Evolutionary conservation across 2,888 invertebrate genomes (phyloP).

Genomic region (Nomada ruficornis): DNA sequence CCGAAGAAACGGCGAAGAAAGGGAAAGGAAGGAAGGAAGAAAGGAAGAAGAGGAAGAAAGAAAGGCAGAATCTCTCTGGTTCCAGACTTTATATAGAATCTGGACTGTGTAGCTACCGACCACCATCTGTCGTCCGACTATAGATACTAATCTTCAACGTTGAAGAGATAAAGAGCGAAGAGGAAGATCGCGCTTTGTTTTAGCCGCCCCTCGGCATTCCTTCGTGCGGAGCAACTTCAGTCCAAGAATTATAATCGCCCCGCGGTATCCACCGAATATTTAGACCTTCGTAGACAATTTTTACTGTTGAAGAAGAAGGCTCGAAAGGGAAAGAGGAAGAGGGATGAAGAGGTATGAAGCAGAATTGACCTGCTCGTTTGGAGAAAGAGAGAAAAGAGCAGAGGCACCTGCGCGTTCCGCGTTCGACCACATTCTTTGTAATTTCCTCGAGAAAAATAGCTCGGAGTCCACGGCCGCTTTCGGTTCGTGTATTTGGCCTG

Average conservation of each 20-base stretch:
- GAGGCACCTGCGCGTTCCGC: slow-evolving; percentile 59
- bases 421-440: slow-evolving; percentile 58
- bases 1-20: slow-evolving; percentile 12
- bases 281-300: slow-evolving; percentile 72
- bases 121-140: slow-evolving; percentile 78
- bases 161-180: slow-evolving; percentile 72
- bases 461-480: slow-evolving; percentile 45
- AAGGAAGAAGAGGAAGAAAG: slow-evolving; percentile 1
- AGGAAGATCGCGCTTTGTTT: slow-evolving; percentile 75
- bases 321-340: neutral
- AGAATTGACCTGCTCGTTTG: slow-evolving; percentile 8
- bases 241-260: slow-evolving; percentile 77
- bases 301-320: slow-evolving; percentile 48
- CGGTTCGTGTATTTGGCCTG: slow-evolving; percentile 18
- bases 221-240: slow-evolving; percentile 72
- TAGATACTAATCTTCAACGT: slow-evolving; percentile 78
- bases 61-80: slow-evolving; percentile 45
- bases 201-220: slow-evolving; percentile 77
- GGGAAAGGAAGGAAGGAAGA: neutral
- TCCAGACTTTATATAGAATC: slow-evolving; percentile 71
- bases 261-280: slow-evolving; percentile 74
- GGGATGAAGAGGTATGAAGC: slow-evolving; percentile 6
- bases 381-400: slow-evolving; percentile 30
- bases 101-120: slow-evolving; percentile 75
- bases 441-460: slow-evolving; percentile 60